phyloP scores from a whole-genome alignment of 1,140 invertebrate genomes.

The Penaeus vannamei region DNA sequence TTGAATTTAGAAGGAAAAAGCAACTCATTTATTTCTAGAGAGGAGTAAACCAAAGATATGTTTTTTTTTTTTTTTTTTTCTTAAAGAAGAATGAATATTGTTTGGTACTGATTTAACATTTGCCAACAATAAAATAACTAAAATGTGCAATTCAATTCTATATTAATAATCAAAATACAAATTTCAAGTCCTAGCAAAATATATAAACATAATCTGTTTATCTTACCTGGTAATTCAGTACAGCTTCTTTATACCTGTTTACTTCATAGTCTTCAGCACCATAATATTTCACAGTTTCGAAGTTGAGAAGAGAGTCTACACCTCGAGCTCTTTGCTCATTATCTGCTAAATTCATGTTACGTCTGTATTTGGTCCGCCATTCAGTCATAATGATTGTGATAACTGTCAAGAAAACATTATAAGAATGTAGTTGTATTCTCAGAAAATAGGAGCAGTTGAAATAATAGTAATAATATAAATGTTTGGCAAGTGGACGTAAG shows the following conservation, averaged over 20 bases:
- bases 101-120: too few relatives aligned
- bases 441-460: too few relatives aligned
- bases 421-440: slow-evolving; percentile 12
- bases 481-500: too few relatives aligned
- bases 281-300: slow-evolving; percentile 98
- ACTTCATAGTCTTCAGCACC: slow-evolving; percentile 93
- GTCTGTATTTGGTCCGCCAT: slow-evolving; percentile 95
- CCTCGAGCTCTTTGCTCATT: slow-evolving; percentile 92
- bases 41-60: too few relatives aligned
- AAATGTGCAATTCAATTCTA: not conserved
- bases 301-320: slow-evolving; percentile 97
- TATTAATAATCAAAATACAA: not conserved
- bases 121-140: too few relatives aligned
- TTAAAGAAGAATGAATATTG: too few relatives aligned
- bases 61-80: too few relatives aligned
- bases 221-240: slow-evolving; percentile 85
- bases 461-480: too few relatives aligned
- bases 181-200: not conserved
- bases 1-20: too few relatives aligned
- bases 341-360: slow-evolving; percentile 93
- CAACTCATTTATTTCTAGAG: too few relatives aligned
- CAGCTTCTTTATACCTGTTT: slow-evolving; percentile 84
- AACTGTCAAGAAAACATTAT: slow-evolving; percentile 74
- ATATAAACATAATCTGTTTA: not conserved
- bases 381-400: slow-evolving; percentile 91